Conservation (phyloP, 1,140 invertebrate species). For the Heterodera carotae region DNA sequence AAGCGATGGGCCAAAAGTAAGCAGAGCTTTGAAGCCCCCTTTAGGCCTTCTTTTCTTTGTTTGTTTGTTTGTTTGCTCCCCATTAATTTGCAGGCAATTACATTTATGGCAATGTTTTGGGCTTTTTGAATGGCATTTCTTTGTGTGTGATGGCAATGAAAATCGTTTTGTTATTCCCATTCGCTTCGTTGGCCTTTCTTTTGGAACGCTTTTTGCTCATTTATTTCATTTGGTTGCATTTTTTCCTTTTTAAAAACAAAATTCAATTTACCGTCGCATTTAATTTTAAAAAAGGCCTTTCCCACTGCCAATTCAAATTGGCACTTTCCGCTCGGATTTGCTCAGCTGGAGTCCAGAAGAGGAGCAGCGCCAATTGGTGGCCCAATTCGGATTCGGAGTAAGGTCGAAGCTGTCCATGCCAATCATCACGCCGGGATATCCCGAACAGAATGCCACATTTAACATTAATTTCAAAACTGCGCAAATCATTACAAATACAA, state of each 20-base stretch:
- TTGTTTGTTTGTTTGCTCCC: too few relatives aligned
- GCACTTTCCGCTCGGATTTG: neutral
- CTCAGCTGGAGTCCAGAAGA: neutral
- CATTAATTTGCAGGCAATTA: constrained; percentile 1
- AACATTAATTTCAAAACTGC: constrained; percentile 11
- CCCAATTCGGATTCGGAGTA: neutral
- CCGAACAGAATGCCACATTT: constrained; percentile 26
- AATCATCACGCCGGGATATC: constrained; percentile 21
- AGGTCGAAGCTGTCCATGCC: constrained; percentile 6
- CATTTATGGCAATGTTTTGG: constrained; percentile 10
- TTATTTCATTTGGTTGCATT: constrained; percentile 10
- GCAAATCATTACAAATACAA: constrained; percentile 14
- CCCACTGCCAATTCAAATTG: neutral
- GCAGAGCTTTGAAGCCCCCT: too few relatives aligned
- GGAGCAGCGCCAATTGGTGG: neutral
- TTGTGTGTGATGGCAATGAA: constrained; percentile 14
- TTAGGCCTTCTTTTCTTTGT: too few relatives aligned
- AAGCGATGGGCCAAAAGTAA: neutral
- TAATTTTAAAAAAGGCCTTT: neutral
- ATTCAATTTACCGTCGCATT: neutral
- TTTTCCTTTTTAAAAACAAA: neutral
- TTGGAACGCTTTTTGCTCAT: constrained; percentile 13
- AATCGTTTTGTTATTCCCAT: neutral
- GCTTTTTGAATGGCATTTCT: constrained; percentile 19
- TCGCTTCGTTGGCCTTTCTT: neutral